Percentiles rank a stretch among this genome's conserved stretches.
These are phyloP conservation scores for Galbula dea DNA, from an alignment of 2,113 vertebrate species.

Conservation along the genomic window DNA sequence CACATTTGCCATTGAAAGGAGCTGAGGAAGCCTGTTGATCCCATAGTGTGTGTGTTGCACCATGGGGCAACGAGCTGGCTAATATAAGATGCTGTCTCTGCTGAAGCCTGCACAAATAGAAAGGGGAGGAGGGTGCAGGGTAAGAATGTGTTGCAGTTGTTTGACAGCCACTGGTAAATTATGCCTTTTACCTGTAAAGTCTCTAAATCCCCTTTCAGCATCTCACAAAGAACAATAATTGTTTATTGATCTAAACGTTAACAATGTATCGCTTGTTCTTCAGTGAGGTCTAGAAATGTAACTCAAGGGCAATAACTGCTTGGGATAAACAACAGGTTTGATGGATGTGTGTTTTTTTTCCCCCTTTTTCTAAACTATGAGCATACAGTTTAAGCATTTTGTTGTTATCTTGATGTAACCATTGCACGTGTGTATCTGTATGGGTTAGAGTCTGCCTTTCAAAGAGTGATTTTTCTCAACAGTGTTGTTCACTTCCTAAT, in stretches of 20 bases:
- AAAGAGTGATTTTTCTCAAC: background rate
- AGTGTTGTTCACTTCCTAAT: background rate
- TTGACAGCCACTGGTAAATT: conserved; percentile 61
- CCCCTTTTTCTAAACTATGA: background rate
- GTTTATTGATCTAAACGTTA: conserved; percentile 75
- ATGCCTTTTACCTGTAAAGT: conserved; percentile 65
- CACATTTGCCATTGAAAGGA: conserved; percentile 2
- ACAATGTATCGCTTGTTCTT: conserved; percentile 72
- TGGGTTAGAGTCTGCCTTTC: background rate
- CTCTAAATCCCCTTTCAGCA: conserved; percentile 70
- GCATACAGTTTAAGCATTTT: background rate
- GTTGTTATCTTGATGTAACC: background rate
- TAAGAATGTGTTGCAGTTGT: conserved; percentile 22
- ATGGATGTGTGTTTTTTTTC: background rate
- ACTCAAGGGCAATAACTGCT: conserved; percentile 65
- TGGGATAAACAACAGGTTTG: conserved; percentile 40
- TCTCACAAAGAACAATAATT: conserved; percentile 77
- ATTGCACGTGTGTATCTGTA: background rate
- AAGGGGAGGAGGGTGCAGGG: background rate
- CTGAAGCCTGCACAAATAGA: background rate
- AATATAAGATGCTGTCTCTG: background rate
- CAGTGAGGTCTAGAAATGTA: conserved; percentile 70
- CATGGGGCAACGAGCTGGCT: background rate
- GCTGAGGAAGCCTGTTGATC: background rate
- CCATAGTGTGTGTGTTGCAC: background rate